Base-by-base conservation (phyloP, 2,113 vertebrate genomes). In the Acrocephalus arundinaceus region DNA sequence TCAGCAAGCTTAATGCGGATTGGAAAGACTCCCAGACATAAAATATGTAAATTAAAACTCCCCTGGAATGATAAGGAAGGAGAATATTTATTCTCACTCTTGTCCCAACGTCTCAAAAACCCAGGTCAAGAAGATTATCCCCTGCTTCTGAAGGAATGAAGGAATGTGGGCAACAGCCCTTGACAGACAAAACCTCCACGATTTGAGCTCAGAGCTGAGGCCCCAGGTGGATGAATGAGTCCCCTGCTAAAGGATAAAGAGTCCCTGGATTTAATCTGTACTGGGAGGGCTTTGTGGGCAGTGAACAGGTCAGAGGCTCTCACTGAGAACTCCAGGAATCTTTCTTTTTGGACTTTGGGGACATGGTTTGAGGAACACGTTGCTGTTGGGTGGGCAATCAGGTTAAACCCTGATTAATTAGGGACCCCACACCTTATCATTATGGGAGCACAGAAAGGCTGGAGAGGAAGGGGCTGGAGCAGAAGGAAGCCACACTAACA, bases 11-110 rank as follows among this genome's bases (percentile, higher is more conserved):
- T 72, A 15, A 28, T 49, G n/a, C 1, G 1, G 87, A 62, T 70
- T 68, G 48, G 49, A 75, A 89, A 79, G 37, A 13, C 31, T 85
- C 78, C 39, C 55, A 82, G 54, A 18, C 57, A 45, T 9, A 58
- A 66, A 91, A 85, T 8, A 24, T 41, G 31, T 48, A 71, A 71
- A 67, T 81, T 84, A 63, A 92, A 76, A 48, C 24, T 73, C 31
- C 39, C 24, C 31, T 70, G 66, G 61, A 93, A 79, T n/a, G 18
- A 89, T 65, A 33, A 87, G 37, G n/a, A 89, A 74, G 49, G 52
- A 81, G 51, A 92, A 86, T 89, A 87, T 74, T 77, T 75, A 81
- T 89, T 82, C 54, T 78, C 48, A 30, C 9, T 87, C 41, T 68
- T 58, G 45, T 35, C 62, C n/a, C 49, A 61, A 0, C 0, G 0